Evolutionary conservation across 37 sponge, comb jelly and placozoan genomes (phyloP).

Genomic region (Amphimedon queenslandica): DNA sequence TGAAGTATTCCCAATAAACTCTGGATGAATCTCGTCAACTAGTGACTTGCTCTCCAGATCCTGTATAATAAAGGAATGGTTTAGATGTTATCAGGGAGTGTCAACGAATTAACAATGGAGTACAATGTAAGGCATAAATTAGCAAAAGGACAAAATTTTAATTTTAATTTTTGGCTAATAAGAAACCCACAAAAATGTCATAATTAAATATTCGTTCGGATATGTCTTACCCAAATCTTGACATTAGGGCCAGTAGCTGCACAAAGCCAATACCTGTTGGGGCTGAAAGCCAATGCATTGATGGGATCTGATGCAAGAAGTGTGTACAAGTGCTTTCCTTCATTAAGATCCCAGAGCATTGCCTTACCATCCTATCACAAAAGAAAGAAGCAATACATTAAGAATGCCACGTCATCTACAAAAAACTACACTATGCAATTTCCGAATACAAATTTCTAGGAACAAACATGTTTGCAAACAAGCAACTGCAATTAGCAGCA

Average conservation of each 20-base stretch:
- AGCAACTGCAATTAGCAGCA: too few relatives aligned
- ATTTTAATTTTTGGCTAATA: neutral
- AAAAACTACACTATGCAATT: too few relatives aligned
- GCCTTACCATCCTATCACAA: slow-evolving; percentile 83
- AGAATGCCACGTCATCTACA: neutral
- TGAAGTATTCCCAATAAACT: slow-evolving; percentile 41
- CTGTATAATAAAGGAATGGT: slow-evolving; percentile 14
- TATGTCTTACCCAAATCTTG: slow-evolving; percentile 88
- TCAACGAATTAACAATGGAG: too few relatives aligned
- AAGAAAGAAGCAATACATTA: neutral
- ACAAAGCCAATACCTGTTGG: slow-evolving; percentile 98
- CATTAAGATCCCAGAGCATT: slow-evolving; percentile 99
- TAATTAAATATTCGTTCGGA: neutral
- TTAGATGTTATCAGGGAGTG: too few relatives aligned
- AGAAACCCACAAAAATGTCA: too few relatives aligned
- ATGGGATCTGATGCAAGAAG: slow-evolving; percentile 79
- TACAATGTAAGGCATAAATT: neutral
- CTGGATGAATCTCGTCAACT: slow-evolving; percentile 87
- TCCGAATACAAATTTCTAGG: too few relatives aligned
- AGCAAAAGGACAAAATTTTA: neutral
- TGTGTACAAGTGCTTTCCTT: slow-evolving; percentile 98
- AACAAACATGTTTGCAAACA: too few relatives aligned
- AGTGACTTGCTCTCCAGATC: slow-evolving; percentile 97
- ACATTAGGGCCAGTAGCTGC: slow-evolving; percentile 92
- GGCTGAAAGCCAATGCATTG: slow-evolving; percentile 96